Evolutionary conservation across 2,888 invertebrate genomes (phyloP), one percentile per base, ranked within the genome.

Genomic region (Hermaeophaga mercurialis): DNA sequence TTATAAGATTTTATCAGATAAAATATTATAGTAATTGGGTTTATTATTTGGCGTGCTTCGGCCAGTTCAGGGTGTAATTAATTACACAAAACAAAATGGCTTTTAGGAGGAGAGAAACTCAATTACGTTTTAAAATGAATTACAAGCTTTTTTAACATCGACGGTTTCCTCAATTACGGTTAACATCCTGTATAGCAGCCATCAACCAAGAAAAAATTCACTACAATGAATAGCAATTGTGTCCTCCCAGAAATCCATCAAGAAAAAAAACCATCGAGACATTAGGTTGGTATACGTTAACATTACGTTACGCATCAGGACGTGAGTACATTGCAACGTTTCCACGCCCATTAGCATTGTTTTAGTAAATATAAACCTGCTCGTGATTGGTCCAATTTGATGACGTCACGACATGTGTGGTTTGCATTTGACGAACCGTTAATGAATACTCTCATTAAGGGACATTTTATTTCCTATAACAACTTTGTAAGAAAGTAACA

Each of bases 311-410:
- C 31, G 31, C 31, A 31, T 31, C 11, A 31, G 12, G 31, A 2
- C 12, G 31, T 26, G 12, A 19, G 12, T 45, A 12, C 3, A 26
- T 26, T 26, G 26, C 8, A 24, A 9, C 24, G 12, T 26, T 28
- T 28, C 45, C 24, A n/a, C 45, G 45, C 45, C 45, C 45, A 26
- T 26, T 28, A 8, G n/a, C 26, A 28, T 45, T 45, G 45, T 45
- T 45, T 45, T 26, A 45, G 45, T 17, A 11, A 28, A 11, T 11
- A 11, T 45, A 11, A 14, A 26, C 31, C 28, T 4, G 26, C 12
- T 14, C 26, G 24, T 26, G 45, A 45, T 45, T 45, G 45, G 45
- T 26, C 11, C 11, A 15, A n/a, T 3, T 24, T 12, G 17, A 8
- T 12, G 2, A 26, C 24, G 24, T 44, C 43, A 44, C 9, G 9